Base-by-base conservation (phyloP, 2,113 vertebrate genomes). In the Glaucomys volans region DNA sequence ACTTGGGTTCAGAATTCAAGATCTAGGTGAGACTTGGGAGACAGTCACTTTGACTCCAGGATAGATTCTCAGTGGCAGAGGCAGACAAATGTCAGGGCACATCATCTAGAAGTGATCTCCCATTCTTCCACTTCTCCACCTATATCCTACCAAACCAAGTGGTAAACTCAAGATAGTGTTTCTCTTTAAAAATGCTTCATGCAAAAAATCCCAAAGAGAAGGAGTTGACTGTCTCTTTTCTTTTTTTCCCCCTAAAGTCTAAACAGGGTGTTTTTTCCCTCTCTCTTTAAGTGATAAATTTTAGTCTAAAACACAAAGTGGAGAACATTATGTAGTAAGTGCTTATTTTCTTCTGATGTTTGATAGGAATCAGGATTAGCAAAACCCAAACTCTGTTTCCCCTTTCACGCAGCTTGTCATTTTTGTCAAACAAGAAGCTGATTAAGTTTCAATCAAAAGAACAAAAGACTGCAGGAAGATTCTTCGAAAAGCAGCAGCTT, bases 391-490 rank as follows among this genome's bases (percentile, higher is more conserved):
- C 75, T 96, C 88, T 91, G 40, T 90, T 97, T 96, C 83, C 93
- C 93, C 71, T 94, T 96, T 97, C 80, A 96, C 0, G 24, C 40
- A 97, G 91, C 94, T 96, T 97, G 96, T 98, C 97, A 98, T 96
- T 97, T 98, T 96, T 97, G 97, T 97, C 97, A 97, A 96, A 97
- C 93, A 97, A 97, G 95, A 98, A 97, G 89, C 96, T 97, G 97
- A 97, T 97, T 97, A 96, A 96, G 59, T 98, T 97, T 98, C 97
- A 95, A 95, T 97, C 97, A 97, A 97, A 98, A 95, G 97, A 97
- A 96, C 95, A 97, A 97, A 97, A 96, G 83, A 4, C 86, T 90
- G 57, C 91, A 94, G 85, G 66, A 89, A 90, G 80, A 97, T 91
- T 84, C 93, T 87, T 90, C 88, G 77, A 92, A 96, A 97, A 97